These are phyloP conservation scores for Scaptomyza polygonia DNA, from an alignment of 2,888 invertebrate genomes.

Conservation along the genomic window DNA sequence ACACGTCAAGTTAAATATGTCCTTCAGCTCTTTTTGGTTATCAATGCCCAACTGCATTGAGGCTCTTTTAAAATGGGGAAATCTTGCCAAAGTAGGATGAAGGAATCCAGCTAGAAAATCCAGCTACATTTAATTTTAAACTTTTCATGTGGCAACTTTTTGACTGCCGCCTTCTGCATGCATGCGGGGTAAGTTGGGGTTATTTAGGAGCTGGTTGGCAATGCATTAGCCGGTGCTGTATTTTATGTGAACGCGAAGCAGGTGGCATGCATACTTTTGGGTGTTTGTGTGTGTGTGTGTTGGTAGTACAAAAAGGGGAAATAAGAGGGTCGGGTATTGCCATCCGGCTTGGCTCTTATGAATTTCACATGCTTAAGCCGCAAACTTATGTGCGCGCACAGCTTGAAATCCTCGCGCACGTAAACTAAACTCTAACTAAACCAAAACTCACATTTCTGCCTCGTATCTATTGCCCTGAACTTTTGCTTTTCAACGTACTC, in stretches of 20 bases:
- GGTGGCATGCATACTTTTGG: conserved; percentile 12
- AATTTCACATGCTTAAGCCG: conserved; percentile 80
- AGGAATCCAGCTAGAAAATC: conserved; percentile 43
- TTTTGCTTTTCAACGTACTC: conserved; percentile 38
- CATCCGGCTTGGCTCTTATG: conserved; percentile 67
- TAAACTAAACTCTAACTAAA: conserved; percentile 74
- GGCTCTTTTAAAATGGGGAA: background rate
- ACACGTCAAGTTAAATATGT: too few relatives aligned
- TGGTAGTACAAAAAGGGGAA: background rate
- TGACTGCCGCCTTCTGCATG: conserved; percentile 39
- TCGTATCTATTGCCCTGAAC: conserved; percentile 38
- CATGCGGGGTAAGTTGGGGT: conserved; percentile 38
- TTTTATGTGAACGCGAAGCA: conserved; percentile 47
- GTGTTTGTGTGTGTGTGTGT: too few relatives aligned
- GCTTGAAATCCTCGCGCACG: conserved; percentile 79
- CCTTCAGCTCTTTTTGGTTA: background rate
- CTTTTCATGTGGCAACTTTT: conserved; percentile 69
- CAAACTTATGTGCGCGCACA: conserved; percentile 78
- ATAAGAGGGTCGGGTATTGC: background rate
- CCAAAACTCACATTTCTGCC: conserved; percentile 41
- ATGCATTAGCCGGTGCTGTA: conserved; percentile 65
- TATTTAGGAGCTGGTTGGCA: conserved; percentile 63
- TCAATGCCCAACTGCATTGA: background rate
- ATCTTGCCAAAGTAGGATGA: background rate
- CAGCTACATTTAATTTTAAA: conserved; percentile 73